Base-by-base conservation (phyloP, 1,140 invertebrate genomes). In the Lordiphosa collinella region DNA sequence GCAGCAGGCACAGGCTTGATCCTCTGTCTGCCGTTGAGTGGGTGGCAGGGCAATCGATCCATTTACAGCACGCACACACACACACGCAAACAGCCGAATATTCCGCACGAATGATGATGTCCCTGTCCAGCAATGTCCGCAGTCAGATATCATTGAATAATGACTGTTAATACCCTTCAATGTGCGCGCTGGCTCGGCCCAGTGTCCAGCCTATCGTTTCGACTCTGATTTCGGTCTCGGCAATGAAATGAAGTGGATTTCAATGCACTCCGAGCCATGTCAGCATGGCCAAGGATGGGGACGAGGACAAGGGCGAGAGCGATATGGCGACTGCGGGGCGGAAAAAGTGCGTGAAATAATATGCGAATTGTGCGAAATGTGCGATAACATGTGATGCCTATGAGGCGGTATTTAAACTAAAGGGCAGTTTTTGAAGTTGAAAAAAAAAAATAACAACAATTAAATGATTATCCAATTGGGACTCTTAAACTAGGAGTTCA, bases 101-200 rank as follows among this genome's bases (percentile, higher is more conserved):
- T 82, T 84, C 52, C 67, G 59, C 78, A 73, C 78, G 79, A 84
- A 82, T 78, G 78, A 82, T 82, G 78, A 82, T 82, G 78, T 82
- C 78, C 78, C 78, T 55, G 68, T 73, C 63, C 78, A 65, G 78
- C 79, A 78, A 78, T 85, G 79, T 84, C 78, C 79, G 73, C 78
- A 84, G 69, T 71, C 68, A 85, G 85, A 87, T 87, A 87, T 87
- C 85, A 87, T 87, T 87, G 85, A 87, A 87, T 87, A 87, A 87
- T 87, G 85, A 87, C 85, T 87, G 85, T 87, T 87, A 87, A 87
- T 87, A 87, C 85, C 85, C 79, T 87, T 85, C 85, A 87, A 87
- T 87, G 75, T 87, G 78, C 54, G 47, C 56, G 37, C 48, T 52
- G 41, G 22, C 13, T 35, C 36, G 34, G 11, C 18, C 18, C 18